These are phyloP conservation scores for Nibea albiflora DNA, from an alignment of 2,113 vertebrate species.

Conservation along the genomic window DNA sequence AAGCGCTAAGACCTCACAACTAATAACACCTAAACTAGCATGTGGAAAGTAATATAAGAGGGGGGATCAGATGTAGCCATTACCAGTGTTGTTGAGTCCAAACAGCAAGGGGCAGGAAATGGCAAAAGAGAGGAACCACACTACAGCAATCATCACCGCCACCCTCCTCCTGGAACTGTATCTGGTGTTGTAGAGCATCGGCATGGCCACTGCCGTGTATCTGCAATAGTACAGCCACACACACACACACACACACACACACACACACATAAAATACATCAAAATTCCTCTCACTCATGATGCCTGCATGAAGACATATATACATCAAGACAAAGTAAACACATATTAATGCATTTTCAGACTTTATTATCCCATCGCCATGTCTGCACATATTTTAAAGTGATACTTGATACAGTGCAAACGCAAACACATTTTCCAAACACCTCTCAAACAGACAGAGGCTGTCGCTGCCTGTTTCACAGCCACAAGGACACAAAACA, in stretches of 20 bases:
- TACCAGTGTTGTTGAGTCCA: slow-evolving; percentile 85
- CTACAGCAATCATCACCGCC: slow-evolving; percentile 82
- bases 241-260: not conserved
- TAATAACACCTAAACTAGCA: not conserved
- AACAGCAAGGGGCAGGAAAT: slow-evolving; percentile 85
- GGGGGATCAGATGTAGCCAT: not conserved
- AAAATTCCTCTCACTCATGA: not conserved
- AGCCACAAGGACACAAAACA: slow-evolving; percentile 23
- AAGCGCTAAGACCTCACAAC: not conserved
- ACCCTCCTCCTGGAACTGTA: slow-evolving; percentile 85
- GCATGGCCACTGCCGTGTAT: slow-evolving; percentile 86
- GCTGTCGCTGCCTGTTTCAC: slow-evolving; percentile 18
- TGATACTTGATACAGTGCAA: not conserved
- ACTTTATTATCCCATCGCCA: not conserved
- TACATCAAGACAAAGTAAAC: not conserved
- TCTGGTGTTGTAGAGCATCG: slow-evolving; percentile 84
- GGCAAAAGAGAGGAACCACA: slow-evolving; percentile 86
- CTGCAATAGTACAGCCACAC: slow-evolving; percentile 48
- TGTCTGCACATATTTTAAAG: slow-evolving; percentile 28
- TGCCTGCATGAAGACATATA: not conserved
- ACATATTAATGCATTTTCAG: not conserved
- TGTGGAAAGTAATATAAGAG: not conserved
- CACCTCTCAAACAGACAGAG: slow-evolving; percentile 20
- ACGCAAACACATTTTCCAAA: not conserved
- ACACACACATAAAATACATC: not conserved